Evolutionary conservation across 2,797 vertebrate species (phyloP).

Genomic region (Xenopus petersii): DNA sequence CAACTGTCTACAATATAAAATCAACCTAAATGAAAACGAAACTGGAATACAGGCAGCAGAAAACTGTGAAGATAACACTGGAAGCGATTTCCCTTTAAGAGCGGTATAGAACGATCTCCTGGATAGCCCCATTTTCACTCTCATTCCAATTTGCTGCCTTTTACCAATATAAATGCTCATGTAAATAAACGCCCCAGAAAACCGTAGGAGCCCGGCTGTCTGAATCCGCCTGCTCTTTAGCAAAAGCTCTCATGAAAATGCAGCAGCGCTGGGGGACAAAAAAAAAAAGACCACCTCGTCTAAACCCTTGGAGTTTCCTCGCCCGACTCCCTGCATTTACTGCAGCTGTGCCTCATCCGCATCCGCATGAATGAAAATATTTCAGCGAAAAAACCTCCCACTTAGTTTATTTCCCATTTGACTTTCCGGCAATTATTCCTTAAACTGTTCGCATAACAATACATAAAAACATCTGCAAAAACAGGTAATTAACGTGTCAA

Average conservation of each 20-base stretch:
- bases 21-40: no score
- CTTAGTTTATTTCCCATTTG: conserved; percentile 89
- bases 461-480: conserved; percentile 95
- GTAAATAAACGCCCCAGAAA: not conserved
- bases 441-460: conserved; percentile 93
- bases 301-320: conserved; percentile 68
- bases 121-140: no score
- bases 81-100: no score
- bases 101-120: no score
- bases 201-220: not conserved
- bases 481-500: conserved; percentile 96
- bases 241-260: conserved; percentile 54
- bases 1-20: no score
- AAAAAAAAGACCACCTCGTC: no score
- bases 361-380: conserved; percentile 88
- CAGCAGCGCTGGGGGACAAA: conserved; percentile 28
- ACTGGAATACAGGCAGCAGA: no score
- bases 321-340: conserved; percentile 64
- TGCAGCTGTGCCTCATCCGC: conserved; percentile 77
- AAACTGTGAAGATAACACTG: no score
- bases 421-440: conserved; percentile 89
- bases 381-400: conserved; percentile 80
- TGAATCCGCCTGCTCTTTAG: not conserved
- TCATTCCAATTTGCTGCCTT: not conserved
- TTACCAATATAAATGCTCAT: not conserved